Evolutionary conservation across 2,888 invertebrate species (phyloP).

Genomic region (Pteria penguin): DNA sequence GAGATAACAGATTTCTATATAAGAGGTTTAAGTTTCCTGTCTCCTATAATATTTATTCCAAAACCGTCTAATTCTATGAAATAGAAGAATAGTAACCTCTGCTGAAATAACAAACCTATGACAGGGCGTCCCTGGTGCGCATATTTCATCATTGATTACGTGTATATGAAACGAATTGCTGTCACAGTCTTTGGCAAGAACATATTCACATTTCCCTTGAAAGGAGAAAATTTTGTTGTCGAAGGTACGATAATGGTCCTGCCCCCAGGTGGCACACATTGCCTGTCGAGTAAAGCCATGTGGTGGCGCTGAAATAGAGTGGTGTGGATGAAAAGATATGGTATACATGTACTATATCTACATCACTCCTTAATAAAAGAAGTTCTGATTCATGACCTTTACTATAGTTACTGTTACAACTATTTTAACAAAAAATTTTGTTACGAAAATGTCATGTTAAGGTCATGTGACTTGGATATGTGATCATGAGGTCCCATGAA

Average conservation of each 20-base stretch:
- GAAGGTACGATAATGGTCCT: slow-evolving; percentile 90
- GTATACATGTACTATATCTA: not conserved
- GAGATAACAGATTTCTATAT: no score
- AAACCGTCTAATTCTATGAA: no score
- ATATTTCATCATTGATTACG: slow-evolving; percentile 82
- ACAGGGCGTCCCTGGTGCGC: slow-evolving; percentile 82
- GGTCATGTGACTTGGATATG: no score
- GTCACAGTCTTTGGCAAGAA: slow-evolving; percentile 86
- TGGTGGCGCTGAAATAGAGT: slow-evolving; percentile 1
- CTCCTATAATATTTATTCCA: no score
- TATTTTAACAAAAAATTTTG: no score
- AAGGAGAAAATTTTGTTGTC: slow-evolving; percentile 89
- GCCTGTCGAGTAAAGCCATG: slow-evolving; percentile 79
- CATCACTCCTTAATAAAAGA: no score
- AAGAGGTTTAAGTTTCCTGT: no score
- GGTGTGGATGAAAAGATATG: not conserved
- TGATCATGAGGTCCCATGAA: no score
- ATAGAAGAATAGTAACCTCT: no score
- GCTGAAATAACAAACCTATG: slow-evolving; percentile 66
- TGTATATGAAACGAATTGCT: slow-evolving; percentile 85
- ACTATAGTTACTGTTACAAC: no score
- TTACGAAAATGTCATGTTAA: no score
- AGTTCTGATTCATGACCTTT: no score
- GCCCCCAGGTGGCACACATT: slow-evolving; percentile 90
- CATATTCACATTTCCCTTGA: slow-evolving; percentile 86